Base-by-base conservation (phyloP, 2,113 vertebrate genomes). In the Artemisiospiza belli region DNA sequence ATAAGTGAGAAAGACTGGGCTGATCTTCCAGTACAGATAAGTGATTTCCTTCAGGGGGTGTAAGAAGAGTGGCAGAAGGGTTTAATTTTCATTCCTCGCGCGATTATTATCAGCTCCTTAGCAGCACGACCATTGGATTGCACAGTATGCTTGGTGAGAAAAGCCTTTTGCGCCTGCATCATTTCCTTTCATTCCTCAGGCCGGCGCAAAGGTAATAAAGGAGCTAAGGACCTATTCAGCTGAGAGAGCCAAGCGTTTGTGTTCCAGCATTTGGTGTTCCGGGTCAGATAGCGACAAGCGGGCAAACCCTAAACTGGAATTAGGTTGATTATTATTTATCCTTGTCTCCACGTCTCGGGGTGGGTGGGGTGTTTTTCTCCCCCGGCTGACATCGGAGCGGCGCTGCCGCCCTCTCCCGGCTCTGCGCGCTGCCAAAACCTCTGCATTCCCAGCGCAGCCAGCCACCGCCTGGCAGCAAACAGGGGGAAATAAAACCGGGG, bases 61-160 rank as follows among this genome's bases (percentile, higher is more conserved):
- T 9, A 55, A 44, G 41, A 66, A 61, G 23, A 70, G 37, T 1
- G 24, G 58, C 44, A 28, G 59, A 70, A 72, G 20, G 39, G 7
- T 22, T 73, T 43, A 28, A 25, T 55, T 77, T 83, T 59, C 31
- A 19, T 66, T 85, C 58, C 51, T 68, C 15, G 3, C 2, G 25
- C 0, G 2, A 22, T 54, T 52, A 24, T 47, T 61, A 43, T 7
- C 63, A 75, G 51, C 18, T 84, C 33, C 39, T 77, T 7, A n/a
- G 46, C 81, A 46, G 77, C 64, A 6, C 15, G 28, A 7, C 8
- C 15, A 16, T 1, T 31, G 73, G 59, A 44, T 47, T 15, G 47
- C 6, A 11, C 2, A 5, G 23, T 0, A 2, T 0, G 6, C 43
- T 55, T 3, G 35, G 18, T 2, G 5, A 58, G 47, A 64, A 52